Conservation (phyloP, 2,888 invertebrate species). For the Heliconius erato region DNA sequence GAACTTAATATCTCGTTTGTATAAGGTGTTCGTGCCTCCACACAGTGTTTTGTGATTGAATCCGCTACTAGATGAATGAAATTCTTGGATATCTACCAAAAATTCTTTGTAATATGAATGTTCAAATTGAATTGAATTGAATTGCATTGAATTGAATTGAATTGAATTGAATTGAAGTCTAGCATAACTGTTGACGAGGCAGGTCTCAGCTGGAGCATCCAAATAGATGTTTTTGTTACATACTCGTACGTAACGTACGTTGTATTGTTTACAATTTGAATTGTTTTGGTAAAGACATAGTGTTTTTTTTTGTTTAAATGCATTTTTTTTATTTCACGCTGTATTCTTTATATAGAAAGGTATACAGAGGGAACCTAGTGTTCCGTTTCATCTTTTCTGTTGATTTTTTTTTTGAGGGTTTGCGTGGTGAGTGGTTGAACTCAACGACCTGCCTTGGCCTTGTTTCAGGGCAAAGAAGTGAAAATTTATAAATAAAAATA, state of each 20-base stretch:
- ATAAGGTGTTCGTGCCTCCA: slow-evolving; percentile 24
- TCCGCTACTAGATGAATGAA: slow-evolving; percentile 45
- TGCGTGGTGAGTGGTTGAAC: neutral
- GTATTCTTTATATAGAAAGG: neutral
- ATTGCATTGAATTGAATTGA: slow-evolving; percentile 53
- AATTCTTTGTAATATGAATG: slow-evolving; percentile 41
- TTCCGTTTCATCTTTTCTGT: too few relatives aligned
- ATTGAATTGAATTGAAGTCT: slow-evolving; percentile 55
- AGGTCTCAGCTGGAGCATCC: slow-evolving; percentile 8
- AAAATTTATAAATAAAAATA: neutral
- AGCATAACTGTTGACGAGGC: slow-evolving; percentile 52
- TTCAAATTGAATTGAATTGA: slow-evolving; percentile 60
- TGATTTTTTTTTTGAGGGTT: neutral
- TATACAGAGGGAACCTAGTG: neutral
- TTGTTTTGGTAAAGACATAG: too few relatives aligned
- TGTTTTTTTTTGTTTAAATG: neutral
- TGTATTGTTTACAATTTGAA: too few relatives aligned
- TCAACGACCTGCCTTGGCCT: too few relatives aligned
- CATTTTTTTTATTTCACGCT: neutral
- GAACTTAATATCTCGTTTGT: neutral
- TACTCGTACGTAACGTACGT: too few relatives aligned
- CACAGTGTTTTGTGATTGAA: slow-evolving; percentile 34
- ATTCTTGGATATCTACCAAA: slow-evolving; percentile 30
- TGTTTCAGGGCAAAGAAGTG: neutral
- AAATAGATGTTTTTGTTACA: neutral